These are phyloP conservation scores for Plestiodon gilberti DNA, from an alignment of 2,113 vertebrate species.

Conservation along the genomic window DNA sequence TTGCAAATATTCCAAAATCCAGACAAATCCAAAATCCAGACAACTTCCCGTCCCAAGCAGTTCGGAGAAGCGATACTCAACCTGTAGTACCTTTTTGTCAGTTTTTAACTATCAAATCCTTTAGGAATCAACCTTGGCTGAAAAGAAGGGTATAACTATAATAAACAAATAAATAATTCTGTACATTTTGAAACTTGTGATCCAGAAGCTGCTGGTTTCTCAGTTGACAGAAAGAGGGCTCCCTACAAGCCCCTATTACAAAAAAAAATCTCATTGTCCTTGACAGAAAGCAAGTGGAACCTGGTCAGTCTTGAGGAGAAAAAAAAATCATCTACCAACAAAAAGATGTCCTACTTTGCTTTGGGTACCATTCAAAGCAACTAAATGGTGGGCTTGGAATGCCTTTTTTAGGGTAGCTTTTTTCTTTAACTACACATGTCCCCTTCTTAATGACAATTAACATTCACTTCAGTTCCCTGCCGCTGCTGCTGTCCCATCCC, in stretches of 20 bases:
- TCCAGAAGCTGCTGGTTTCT: no score
- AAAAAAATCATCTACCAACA: constrained; percentile 1
- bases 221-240: background rate
- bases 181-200: no score
- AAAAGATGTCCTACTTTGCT: background rate
- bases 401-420: background rate
- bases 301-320: constrained; percentile 5
- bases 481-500: no score
- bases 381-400: background rate
- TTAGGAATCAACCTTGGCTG: no score
- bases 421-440: constrained; percentile 20
- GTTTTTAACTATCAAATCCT: no score
- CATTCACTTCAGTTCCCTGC: constrained; percentile 28
- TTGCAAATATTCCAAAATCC: no score
- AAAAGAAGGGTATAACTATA: no score
- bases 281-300: background rate
- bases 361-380: background rate
- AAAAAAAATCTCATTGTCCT: background rate
- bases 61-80: no score
- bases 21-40: no score
- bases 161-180: no score
- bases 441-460: constrained; percentile 22
- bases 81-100: no score
- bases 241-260: background rate
- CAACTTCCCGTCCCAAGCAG: no score